Percentiles rank a stretch among this genome's conserved stretches.
Evolutionary conservation across 37 sponge, comb jelly and placozoan genomes (phyloP).

Genomic region (Chondrilla cf. caribensis): DNA sequence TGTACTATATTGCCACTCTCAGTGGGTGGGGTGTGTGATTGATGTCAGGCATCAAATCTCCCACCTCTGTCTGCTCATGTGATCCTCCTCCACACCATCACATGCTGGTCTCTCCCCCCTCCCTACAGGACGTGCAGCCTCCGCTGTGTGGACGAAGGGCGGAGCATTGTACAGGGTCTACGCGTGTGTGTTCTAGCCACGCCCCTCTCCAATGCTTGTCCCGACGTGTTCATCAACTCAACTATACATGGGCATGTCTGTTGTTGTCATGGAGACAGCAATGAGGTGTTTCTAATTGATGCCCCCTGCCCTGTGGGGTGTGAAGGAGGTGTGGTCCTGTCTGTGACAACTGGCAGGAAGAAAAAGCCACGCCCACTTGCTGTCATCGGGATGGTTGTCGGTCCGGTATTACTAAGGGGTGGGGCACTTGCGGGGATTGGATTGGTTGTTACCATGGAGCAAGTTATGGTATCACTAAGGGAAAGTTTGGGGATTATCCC

Average conservation of each 20-base stretch:
- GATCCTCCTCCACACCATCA: no score
- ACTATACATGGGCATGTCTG: neutral
- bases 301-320: slow-evolving; percentile 9
- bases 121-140: no score
- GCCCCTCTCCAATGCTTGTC: neutral
- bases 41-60: no score
- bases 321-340: slow-evolving; percentile 4
- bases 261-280: neutral
- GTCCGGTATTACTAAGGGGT: neutral
- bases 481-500: neutral
- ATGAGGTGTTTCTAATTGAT: neutral
- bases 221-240: slow-evolving; percentile 11
- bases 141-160: no score
- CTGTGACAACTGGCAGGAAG: neutral
- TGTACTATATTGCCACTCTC: no score
- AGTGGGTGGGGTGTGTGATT: no score
- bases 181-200: neutral
- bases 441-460: neutral
- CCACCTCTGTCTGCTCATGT: no score
- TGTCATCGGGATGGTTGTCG: neutral
- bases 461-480: neutral
- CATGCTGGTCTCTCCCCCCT: no score
- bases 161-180: neutral
- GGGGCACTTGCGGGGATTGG: neutral
- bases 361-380: neutral